These are phyloP conservation scores for Clusia tigrina DNA, from an alignment of 2,888 invertebrate species.

Conservation along the genomic window DNA sequence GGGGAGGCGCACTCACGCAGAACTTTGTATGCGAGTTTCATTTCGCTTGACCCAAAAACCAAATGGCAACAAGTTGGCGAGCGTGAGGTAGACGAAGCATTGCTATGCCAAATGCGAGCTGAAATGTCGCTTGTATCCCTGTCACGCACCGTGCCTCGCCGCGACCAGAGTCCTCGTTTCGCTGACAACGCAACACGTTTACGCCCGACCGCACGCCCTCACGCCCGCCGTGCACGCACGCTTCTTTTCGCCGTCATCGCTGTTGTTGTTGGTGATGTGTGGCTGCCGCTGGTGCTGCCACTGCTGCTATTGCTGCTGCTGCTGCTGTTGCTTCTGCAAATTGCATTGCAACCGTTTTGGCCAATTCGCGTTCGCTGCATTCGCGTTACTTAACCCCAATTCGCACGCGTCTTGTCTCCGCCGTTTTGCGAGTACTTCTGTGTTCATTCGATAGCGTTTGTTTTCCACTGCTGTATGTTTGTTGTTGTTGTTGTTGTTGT, in stretches of 20 bases:
- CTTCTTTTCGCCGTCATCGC: constrained; percentile 7
- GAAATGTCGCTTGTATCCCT: constrained; percentile 25
- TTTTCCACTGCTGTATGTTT: neutral
- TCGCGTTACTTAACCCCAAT: constrained; percentile 57
- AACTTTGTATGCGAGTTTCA: constrained; percentile 24
- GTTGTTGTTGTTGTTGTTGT: constrained; percentile 17
- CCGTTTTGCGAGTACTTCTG: neutral
- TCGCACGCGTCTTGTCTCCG: constrained; percentile 46
- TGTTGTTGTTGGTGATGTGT: too few species aligned
- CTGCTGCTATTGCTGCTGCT: neutral
- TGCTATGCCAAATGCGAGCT: neutral
- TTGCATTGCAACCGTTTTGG: constrained; percentile 27
- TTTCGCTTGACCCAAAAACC: constrained; percentile 26
- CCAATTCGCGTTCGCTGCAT: constrained; percentile 48
- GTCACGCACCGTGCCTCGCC: constrained; percentile 22
- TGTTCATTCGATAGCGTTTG: constrained; percentile 24
- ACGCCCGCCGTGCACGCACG: neutral
- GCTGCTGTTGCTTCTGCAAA: neutral
- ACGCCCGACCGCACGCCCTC: neutral
- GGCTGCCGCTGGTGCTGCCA: neutral
- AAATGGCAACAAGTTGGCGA: constrained; percentile 13
- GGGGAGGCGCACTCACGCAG: neutral
- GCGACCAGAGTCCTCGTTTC: constrained; percentile 25
- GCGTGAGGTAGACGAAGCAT: neutral
- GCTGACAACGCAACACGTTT: constrained; percentile 9